These are phyloP conservation scores for Rhagium mordax DNA, from an alignment of 2,888 invertebrate species.

Conservation along the genomic window DNA sequence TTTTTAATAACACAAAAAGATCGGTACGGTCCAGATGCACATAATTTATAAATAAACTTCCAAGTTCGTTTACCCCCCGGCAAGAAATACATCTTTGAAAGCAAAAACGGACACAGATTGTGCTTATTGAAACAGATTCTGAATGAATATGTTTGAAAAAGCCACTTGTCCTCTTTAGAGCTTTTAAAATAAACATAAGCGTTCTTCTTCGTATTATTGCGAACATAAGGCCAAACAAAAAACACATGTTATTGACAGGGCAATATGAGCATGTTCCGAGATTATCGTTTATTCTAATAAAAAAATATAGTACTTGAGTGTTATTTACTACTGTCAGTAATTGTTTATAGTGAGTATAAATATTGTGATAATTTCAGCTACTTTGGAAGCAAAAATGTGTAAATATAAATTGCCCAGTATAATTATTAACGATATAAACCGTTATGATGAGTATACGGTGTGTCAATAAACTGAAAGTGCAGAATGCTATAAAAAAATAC, in stretches of 20 bases:
- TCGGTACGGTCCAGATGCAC: slow-evolving; percentile 41
- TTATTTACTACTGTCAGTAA: not conserved
- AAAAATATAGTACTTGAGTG: not conserved
- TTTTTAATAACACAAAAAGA: not conserved
- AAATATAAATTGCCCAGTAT: not conserved
- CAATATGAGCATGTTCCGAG: not conserved
- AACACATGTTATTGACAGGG: slow-evolving; percentile 23
- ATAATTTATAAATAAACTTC: slow-evolving; percentile 54
- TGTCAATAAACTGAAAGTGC: not conserved
- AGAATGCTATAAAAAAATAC: not conserved
- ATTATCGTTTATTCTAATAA: not conserved
- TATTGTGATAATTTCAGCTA: not conserved
- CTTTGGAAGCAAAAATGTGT: not conserved
- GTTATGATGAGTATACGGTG: not conserved
- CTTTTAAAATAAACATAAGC: slow-evolving; percentile 31
- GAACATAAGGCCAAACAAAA: slow-evolving; percentile 19
- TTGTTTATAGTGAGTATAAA: not conserved
- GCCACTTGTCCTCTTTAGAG: slow-evolving; percentile 30
- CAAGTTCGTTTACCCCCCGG: slow-evolving; percentile 55
- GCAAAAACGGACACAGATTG: slow-evolving; percentile 35
- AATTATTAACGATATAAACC: not conserved
- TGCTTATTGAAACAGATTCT: slow-evolving; percentile 29
- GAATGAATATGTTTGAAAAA: slow-evolving; percentile 16
- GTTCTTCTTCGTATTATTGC: slow-evolving; percentile 13
- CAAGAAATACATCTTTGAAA: slow-evolving; percentile 34